Conservation (phyloP, 2,888 invertebrate genomes). For the Plagiodera versicolora region DNA sequence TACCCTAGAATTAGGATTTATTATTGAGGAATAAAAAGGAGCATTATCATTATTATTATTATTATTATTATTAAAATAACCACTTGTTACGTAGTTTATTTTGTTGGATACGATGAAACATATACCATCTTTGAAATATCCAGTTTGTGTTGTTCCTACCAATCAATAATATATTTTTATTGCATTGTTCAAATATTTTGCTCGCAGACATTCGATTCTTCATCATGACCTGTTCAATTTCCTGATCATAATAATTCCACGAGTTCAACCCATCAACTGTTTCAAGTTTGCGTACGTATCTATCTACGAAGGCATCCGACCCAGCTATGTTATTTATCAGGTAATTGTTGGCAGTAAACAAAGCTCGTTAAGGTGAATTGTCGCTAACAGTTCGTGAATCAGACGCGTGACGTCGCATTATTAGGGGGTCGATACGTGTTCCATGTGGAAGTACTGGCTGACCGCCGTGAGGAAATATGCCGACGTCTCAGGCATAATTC, state of each 20-base stretch:
- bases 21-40: no score
- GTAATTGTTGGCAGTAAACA: slow-evolving; percentile 50
- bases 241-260: background rate
- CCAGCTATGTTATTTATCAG: slow-evolving; percentile 36
- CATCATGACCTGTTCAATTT: no score
- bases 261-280: background rate
- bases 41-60: no score
- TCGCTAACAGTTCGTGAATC: slow-evolving; percentile 52
- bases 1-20: no score
- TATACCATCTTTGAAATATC: no score
- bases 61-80: no score
- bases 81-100: no score
- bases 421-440: slow-evolving; percentile 44
- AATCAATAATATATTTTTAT: no score
- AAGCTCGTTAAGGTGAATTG: slow-evolving; percentile 51
- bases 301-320: background rate
- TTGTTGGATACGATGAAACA: no score
- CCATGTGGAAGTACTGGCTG: slow-evolving; percentile 24
- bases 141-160: no score
- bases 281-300: background rate
- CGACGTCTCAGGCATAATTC: background rate
- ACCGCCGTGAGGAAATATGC: slow-evolving; percentile 36
- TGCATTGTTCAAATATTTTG: no score
- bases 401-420: slow-evolving; percentile 49
- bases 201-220: no score